Percentiles rank a stretch among this genome's conserved stretches.
These are phyloP conservation scores for Dicrostonyx torquatus DNA, from an alignment of 2,797 vertebrate species.

Conservation along the genomic window DNA sequence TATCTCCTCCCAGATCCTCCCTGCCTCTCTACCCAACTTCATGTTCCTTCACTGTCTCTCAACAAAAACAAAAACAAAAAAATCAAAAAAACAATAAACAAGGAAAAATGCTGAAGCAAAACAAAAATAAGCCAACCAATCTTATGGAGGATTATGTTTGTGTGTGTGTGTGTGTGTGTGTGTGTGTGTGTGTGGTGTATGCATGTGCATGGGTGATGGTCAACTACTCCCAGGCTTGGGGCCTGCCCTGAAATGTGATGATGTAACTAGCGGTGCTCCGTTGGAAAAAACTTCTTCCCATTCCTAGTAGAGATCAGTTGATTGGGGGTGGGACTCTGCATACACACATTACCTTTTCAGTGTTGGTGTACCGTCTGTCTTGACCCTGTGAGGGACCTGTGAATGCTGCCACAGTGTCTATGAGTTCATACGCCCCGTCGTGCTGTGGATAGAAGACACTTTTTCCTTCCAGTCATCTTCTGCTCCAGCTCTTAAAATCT, in stretches of 20 bases:
- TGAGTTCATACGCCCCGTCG: background rate
- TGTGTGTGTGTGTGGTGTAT: background rate
- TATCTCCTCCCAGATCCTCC: background rate
- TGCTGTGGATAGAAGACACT: background rate
- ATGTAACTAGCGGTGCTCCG: background rate
- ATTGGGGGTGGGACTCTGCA: background rate
- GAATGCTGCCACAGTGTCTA: background rate
- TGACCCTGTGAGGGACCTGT: background rate
- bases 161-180: background rate
- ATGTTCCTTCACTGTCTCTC: too few species aligned
- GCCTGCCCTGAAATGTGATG: background rate
- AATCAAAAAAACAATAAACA: background rate
- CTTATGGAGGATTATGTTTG: background rate
- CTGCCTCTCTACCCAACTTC: background rate
- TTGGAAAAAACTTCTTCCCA: background rate
- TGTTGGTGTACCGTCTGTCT: background rate
- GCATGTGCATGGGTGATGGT: background rate
- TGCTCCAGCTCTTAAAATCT: background rate
- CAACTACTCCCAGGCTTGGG: background rate
- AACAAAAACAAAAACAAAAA: background rate
- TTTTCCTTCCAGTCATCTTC: background rate
- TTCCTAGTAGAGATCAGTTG: background rate
- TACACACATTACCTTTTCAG: background rate
- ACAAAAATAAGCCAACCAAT: background rate
- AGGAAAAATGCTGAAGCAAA: background rate